These are phyloP conservation scores for Phortica okadai DNA, from an alignment of 2,888 invertebrate species.

Conservation along the genomic window DNA sequence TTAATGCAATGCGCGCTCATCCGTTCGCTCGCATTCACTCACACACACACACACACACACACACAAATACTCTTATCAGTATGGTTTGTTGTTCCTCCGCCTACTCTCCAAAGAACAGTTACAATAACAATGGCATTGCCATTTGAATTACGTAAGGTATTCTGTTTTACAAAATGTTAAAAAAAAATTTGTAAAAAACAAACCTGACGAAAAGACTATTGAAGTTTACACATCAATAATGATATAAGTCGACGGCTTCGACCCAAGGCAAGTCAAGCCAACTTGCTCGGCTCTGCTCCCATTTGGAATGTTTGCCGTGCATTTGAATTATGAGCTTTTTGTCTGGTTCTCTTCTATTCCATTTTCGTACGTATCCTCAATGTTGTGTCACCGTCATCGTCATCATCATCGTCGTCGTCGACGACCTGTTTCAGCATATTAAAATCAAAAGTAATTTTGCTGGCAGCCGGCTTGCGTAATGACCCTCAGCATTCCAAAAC, in stretches of 20 bases:
- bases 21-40: slow-evolving; percentile 31
- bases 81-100: slow-evolving; percentile 19
- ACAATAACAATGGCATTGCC: slow-evolving; percentile 26
- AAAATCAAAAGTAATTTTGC: slow-evolving; percentile 21
- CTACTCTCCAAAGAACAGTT: background rate
- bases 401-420: background rate
- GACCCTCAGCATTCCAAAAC: background rate
- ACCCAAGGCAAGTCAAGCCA: background rate
- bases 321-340: slow-evolving; percentile 52
- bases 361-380: background rate
- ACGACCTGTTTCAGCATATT: slow-evolving; percentile 9
- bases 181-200: background rate
- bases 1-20: slow-evolving; percentile 53
- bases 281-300: background rate
- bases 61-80: slow-evolving; percentile 41
- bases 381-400: background rate
- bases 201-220: slow-evolving; percentile 45
- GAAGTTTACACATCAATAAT: slow-evolving; percentile 58
- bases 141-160: slow-evolving; percentile 57
- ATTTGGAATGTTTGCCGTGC: slow-evolving; percentile 42
- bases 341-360: slow-evolving; percentile 1
- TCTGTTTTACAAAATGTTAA: background rate
- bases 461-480: background rate
- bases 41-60: slow-evolving; percentile 13
- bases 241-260: slow-evolving; percentile 30